These are phyloP conservation scores for Tragopan temminckii DNA, from an alignment of 2,797 vertebrate species.

Conservation along the genomic window DNA sequence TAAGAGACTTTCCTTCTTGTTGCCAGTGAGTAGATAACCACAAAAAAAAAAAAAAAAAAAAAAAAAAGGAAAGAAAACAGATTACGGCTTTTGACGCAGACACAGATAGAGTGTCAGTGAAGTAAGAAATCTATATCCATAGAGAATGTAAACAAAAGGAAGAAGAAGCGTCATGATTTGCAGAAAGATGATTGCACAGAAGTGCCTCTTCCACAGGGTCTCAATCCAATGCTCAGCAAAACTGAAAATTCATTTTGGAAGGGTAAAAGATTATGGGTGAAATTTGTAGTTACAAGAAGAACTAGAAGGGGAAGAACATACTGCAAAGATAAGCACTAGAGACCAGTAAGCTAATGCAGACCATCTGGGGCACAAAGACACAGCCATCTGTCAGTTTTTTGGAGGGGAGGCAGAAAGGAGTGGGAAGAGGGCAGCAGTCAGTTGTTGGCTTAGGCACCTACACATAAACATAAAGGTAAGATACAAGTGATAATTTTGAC, in stretches of 20 bases:
- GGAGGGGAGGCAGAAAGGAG: not conserved
- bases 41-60: not conserved
- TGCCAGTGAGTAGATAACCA: rapidly evolving
- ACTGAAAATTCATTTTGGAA: not conserved
- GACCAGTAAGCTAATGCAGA: not conserved
- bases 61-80: not conserved
- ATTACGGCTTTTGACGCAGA: not conserved
- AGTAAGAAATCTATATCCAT: not conserved
- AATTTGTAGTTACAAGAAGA: not conserved
- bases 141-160: not conserved
- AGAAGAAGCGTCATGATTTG: not conserved
- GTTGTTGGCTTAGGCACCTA: too few relatives aligned
- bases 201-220: not conserved
- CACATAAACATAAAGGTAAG: not conserved
- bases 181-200: not conserved
- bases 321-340: not conserved
- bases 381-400: not conserved
- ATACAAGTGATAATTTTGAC: not conserved
- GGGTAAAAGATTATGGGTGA: not conserved
- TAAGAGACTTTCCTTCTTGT: not conserved
- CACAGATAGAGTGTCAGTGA: not conserved
- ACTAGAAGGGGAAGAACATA: not conserved
- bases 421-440: not conserved
- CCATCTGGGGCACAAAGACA: not conserved
- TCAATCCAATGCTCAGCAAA: not conserved